phyloP scores from a whole-genome alignment of 53 echinoderm and acorn worm genomes.

The Echinometra lucunter region DNA sequence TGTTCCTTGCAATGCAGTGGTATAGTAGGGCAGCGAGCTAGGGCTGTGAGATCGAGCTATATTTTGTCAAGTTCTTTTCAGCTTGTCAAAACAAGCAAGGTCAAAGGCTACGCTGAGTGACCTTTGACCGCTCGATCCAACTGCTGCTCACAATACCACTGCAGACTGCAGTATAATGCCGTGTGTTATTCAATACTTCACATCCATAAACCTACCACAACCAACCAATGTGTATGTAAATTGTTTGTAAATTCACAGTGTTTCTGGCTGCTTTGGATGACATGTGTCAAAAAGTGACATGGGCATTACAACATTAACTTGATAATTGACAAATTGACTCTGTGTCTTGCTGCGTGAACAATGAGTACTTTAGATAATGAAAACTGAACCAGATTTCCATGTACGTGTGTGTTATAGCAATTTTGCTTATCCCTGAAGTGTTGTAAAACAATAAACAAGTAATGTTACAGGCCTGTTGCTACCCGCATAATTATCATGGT shows the following conservation, averaged over 20 bases:
- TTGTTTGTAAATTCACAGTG: background rate
- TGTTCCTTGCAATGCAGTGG: constrained; percentile 22
- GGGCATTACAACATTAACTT: background rate
- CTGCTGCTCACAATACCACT: constrained; percentile 43
- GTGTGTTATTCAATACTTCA: constrained; percentile 57
- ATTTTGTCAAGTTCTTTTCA: constrained; percentile 53
- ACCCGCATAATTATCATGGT: constrained; percentile 32
- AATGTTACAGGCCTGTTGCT: constrained; percentile 9
- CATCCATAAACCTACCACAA: constrained; percentile 10
- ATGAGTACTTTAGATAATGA: constrained; percentile 27
- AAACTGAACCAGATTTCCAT: background rate
- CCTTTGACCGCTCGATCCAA: constrained; percentile 51
- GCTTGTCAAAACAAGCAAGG: constrained; percentile 64
- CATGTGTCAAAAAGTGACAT: background rate
- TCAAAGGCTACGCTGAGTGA: constrained; percentile 50
- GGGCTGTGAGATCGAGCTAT: constrained; percentile 19
- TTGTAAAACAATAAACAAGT: background rate
- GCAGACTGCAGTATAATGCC: background rate
- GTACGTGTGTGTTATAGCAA: background rate
- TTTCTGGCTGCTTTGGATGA: background rate
- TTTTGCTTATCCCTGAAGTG: constrained; percentile 35
- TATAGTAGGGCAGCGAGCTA: constrained; percentile 45
- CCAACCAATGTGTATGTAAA: background rate
- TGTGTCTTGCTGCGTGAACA: background rate
- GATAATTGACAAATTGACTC: background rate